phyloP scores from a whole-genome alignment of 2,888 invertebrate species.

The Autographa pulchrina region DNA sequence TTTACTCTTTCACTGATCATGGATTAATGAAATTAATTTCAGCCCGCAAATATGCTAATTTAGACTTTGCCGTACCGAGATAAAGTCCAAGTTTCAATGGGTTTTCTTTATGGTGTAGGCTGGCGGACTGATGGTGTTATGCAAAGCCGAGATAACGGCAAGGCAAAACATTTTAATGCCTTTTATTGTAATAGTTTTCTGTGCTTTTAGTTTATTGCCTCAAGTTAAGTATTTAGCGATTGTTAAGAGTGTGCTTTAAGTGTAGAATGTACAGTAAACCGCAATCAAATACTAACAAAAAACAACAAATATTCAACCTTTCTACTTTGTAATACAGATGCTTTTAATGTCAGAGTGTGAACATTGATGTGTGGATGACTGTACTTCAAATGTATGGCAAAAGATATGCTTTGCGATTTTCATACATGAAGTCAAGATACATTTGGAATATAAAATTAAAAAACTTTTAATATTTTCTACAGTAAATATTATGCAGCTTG shows the following conservation, averaged over 20 bases:
- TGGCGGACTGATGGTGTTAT: slow-evolving; percentile 56
- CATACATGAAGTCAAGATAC: slow-evolving; percentile 25
- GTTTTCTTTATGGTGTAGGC: slow-evolving; percentile 21
- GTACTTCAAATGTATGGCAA: background rate
- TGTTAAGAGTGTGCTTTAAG: slow-evolving; percentile 11
- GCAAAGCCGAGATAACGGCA: slow-evolving; percentile 49
- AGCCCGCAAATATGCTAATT: background rate
- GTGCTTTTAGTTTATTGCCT: slow-evolving; percentile 41
- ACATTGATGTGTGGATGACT: background rate
- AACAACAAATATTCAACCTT: background rate
- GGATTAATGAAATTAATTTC: slow-evolving; percentile 47
- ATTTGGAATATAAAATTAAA: background rate
- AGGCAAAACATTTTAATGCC: slow-evolving; percentile 57
- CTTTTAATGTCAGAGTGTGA: background rate
- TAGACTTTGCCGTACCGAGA: background rate
- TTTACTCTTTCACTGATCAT: background rate
- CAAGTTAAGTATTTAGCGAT: slow-evolving; percentile 32
- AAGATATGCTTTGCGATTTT: background rate
- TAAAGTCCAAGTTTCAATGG: slow-evolving; percentile 26
- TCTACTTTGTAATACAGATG: background rate
- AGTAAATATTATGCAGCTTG: no score
- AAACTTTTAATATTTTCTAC: no score
- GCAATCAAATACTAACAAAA: background rate
- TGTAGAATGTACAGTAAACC: background rate
- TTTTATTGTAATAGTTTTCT: slow-evolving; percentile 55